A percentile compares a stretch with the other conserved stretches of the same genome.
phyloP scores from a whole-genome alignment of 2,888 invertebrate genomes.

The Crioceris asparagi region DNA sequence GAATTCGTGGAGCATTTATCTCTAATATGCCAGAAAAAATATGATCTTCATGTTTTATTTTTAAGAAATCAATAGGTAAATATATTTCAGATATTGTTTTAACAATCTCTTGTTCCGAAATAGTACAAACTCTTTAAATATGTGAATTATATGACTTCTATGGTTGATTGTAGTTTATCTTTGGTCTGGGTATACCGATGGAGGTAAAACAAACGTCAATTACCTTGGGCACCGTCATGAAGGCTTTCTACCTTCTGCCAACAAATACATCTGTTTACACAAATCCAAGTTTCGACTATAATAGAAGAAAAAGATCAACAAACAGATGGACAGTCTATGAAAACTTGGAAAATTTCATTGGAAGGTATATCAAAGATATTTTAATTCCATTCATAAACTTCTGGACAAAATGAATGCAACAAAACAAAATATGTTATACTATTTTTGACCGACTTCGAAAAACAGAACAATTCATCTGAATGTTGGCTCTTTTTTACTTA shows the following conservation, averaged over 20 bases:
- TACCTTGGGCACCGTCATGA: constrained; percentile 54
- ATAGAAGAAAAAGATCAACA: constrained; percentile 26
- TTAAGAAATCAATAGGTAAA: not conserved
- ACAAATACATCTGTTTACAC: constrained; percentile 51
- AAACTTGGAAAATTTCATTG: constrained; percentile 28
- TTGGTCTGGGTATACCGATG: constrained; percentile 56
- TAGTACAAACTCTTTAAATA: no score
- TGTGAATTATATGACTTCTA: no score
- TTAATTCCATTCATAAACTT: no score
- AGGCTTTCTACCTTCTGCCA: constrained; percentile 56
- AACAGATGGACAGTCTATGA: constrained; percentile 33
- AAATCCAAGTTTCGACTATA: constrained; percentile 30
- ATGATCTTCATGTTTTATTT: not conserved
- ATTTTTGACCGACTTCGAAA: no score
- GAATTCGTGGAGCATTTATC: no score
- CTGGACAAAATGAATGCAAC: no score
- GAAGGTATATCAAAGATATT: constrained; percentile 21
- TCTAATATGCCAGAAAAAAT: no score
- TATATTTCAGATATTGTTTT: not conserved
- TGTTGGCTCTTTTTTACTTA: no score
- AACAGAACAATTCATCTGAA: no score
- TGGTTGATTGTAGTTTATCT: constrained; percentile 45
- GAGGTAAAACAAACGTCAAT: constrained; percentile 52
- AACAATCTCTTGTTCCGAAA: no score
- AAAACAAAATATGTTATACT: no score